These are phyloP conservation scores for Trichogramma pretiosum DNA, from an alignment of 1,140 invertebrate genomes.

Conservation along the genomic window DNA sequence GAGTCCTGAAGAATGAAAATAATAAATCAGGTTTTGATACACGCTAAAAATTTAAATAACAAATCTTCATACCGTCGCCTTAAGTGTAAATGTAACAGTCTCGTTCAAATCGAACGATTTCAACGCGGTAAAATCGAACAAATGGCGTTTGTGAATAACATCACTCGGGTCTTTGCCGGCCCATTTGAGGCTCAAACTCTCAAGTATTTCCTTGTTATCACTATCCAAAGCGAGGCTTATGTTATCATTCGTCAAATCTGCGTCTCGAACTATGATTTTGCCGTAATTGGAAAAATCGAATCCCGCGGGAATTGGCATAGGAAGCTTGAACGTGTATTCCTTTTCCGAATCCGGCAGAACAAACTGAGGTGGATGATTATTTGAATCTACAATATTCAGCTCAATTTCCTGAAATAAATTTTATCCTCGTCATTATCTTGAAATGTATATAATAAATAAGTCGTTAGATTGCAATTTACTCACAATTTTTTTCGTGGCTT, in stretches of 20 bases:
- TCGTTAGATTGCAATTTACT: background rate
- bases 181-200: background rate
- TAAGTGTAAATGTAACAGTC: background rate
- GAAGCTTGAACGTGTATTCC: background rate
- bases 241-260: background rate
- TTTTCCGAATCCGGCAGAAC: background rate
- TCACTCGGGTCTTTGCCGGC: background rate
- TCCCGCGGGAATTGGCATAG: background rate
- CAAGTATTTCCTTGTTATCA: background rate
- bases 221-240: background rate
- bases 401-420: background rate
- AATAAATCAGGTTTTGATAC: background rate
- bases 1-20: conserved; percentile 6
- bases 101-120: background rate
- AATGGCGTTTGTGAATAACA: background rate
- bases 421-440: background rate
- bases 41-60: background rate
- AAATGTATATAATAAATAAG: background rate
- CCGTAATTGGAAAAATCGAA: background rate
- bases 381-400: background rate
- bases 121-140: background rate
- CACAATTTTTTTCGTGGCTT: background rate
- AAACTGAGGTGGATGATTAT: conserved; percentile 4
- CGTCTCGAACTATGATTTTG: background rate
- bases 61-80: background rate